phyloP scores from a whole-genome alignment of 2,888 invertebrate genomes.

The Sminthurinus aureus region DNA sequence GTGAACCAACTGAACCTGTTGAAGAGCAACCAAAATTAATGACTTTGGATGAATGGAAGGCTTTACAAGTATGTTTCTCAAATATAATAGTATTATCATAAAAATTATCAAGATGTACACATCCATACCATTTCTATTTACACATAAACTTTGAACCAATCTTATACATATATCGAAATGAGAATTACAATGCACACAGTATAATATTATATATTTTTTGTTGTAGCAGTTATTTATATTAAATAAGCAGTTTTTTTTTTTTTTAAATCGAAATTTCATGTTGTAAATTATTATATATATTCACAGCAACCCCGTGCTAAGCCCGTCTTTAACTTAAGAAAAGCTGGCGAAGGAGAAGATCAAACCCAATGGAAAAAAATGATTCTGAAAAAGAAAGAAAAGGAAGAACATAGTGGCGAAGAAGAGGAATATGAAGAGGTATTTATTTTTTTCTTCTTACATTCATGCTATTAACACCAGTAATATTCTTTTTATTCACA shows the following conservation, averaged over 20 bases:
- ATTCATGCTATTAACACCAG: background rate
- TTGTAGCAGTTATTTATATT: too few species aligned
- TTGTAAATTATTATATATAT: background rate
- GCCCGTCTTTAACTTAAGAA: constrained; percentile 89
- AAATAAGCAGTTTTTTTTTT: background rate
- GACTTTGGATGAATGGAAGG: constrained; percentile 95
- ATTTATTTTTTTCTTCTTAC: constrained; percentile 59
- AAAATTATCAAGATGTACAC: background rate
- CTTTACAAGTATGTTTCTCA: constrained; percentile 69
- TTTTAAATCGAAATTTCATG: background rate
- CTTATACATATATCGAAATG: too few species aligned
- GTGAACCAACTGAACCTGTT: constrained; percentile 64
- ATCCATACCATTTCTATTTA: too few species aligned
- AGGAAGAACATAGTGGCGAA: constrained; percentile 70
- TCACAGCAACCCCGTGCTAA: constrained; percentile 73
- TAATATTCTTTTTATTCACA: too few species aligned
- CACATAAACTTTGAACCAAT: too few species aligned
- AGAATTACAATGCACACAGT: too few species aligned
- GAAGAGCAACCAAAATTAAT: constrained; percentile 72
- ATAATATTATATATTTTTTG: too few species aligned
- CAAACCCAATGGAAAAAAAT: constrained; percentile 91
- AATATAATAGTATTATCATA: background rate
- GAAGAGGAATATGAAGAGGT: constrained; percentile 71
- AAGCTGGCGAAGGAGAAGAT: constrained; percentile 94
- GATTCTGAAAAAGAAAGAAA: constrained; percentile 76